Percentiles rank a stretch among this genome's conserved stretches.
Conservation (phyloP, 1,140 invertebrate genomes). For the Mya arenaria region DNA sequence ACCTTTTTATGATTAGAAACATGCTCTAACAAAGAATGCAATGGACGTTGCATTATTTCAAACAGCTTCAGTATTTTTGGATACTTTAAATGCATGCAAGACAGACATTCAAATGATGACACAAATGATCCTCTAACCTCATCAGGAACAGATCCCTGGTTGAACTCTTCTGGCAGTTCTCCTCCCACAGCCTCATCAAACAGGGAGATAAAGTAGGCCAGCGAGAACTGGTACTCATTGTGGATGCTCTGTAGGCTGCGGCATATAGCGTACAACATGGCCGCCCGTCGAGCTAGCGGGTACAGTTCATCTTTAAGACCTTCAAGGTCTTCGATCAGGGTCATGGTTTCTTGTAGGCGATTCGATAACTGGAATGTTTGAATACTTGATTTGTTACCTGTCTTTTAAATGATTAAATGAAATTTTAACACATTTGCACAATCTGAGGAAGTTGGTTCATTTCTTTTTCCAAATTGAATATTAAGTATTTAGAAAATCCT, state of each 20-base stretch:
- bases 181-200: conserved; percentile 79
- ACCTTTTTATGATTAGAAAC: too few species aligned
- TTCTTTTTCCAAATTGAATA: too few species aligned
- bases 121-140: conserved; percentile 50
- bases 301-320: conserved; percentile 76
- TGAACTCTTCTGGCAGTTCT: conserved; percentile 69
- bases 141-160: conserved; percentile 57
- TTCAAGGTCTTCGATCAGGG: conserved; percentile 73
- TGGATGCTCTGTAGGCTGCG: conserved; percentile 72
- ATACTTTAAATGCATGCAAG: too few species aligned
- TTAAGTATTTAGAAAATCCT: too few species aligned
- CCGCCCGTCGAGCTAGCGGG: conserved; percentile 75
- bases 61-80: too few species aligned
- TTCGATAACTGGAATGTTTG: conserved; percentile 77
- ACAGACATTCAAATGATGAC: too few species aligned
- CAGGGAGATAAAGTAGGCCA: conserved; percentile 74
- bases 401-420: too few species aligned
- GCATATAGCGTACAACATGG: conserved; percentile 76
- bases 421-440: too few species aligned
- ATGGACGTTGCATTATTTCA: too few species aligned
- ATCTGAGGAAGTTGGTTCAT: too few species aligned
- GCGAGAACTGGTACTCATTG: conserved; percentile 77
- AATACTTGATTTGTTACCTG: too few species aligned
- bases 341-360: conserved; percentile 65
- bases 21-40: too few species aligned